Evolutionary conservation across 2,888 invertebrate species (phyloP).

Genomic region (Lithodes maja): DNA sequence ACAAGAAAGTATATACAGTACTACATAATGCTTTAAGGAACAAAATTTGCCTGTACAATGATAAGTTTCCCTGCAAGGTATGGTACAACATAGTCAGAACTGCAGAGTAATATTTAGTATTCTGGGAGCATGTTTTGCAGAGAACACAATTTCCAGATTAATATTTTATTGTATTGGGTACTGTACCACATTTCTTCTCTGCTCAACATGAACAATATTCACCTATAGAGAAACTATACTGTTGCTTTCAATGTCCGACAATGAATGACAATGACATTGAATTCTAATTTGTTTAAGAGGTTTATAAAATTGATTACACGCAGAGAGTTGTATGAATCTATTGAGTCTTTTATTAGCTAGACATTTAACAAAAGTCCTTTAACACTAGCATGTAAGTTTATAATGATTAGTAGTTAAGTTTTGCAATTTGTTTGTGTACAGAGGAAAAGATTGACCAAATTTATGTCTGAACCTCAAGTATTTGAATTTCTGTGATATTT

Average conservation of each 20-base stretch:
- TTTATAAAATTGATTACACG: not conserved
- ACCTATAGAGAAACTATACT: not conserved
- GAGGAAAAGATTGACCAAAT: not conserved
- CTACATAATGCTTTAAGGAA: too few relatives aligned
- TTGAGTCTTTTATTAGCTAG: conserved; percentile 9
- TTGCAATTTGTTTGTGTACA: not conserved
- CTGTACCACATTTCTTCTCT: not conserved
- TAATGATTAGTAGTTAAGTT: conserved; percentile 14
- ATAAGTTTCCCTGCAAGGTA: not conserved
- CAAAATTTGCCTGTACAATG: too few relatives aligned
- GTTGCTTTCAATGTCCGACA: conserved; percentile 14
- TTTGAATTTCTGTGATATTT: conserved; percentile 64
- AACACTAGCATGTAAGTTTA: conserved; percentile 14
- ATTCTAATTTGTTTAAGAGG: not conserved
- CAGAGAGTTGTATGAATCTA: conserved; percentile 17
- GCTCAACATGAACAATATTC: not conserved
- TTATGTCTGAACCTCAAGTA: conserved; percentile 26
- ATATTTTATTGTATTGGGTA: not conserved
- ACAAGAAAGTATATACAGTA: too few relatives aligned
- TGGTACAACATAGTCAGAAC: not conserved
- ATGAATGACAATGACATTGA: not conserved
- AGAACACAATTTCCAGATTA: not conserved
- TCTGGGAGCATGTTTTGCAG: not conserved
- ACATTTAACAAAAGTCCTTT: conserved; percentile 12
- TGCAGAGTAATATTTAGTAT: conserved; percentile 2